phyloP scores from a whole-genome alignment of 2,888 invertebrate genomes.

The Teleiodes luculella region DNA sequence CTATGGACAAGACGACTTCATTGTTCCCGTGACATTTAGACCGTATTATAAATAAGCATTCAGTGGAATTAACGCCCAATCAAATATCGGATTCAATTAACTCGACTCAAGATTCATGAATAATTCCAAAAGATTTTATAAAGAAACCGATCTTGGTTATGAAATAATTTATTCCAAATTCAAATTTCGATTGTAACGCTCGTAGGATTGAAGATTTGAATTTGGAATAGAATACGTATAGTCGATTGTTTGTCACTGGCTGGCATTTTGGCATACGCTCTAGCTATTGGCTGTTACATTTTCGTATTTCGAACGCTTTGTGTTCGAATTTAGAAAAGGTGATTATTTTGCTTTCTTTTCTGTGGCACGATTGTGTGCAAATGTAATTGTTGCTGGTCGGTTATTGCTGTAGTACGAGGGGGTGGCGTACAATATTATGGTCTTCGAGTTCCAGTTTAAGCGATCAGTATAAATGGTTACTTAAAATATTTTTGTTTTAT shows the following conservation, averaged over 20 bases:
- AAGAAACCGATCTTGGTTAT: slow-evolving; percentile 32
- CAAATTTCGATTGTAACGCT: slow-evolving; percentile 38
- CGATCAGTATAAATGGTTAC: no score
- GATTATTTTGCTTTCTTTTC: slow-evolving; percentile 68
- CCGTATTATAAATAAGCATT: slow-evolving; percentile 67
- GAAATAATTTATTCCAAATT: slow-evolving; percentile 57
- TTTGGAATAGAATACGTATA: slow-evolving; percentile 65
- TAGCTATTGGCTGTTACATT: slow-evolving; percentile 65
- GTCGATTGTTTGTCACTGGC: slow-evolving; percentile 65
- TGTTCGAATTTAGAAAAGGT: slow-evolving; percentile 73
- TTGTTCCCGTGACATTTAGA: slow-evolving; percentile 76
- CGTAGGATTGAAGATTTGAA: slow-evolving; percentile 42
- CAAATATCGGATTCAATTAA: slow-evolving; percentile 49
- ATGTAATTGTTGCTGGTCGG: slow-evolving; percentile 64
- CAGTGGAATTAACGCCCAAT: slow-evolving; percentile 31
- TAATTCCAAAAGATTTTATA: slow-evolving; percentile 41
- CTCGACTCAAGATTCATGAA: slow-evolving; percentile 41
- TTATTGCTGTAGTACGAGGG: slow-evolving; percentile 45
- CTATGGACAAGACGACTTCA: slow-evolving; percentile 29
- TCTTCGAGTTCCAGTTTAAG: no score
- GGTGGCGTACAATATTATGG: slow-evolving; percentile 16
- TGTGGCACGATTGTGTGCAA: slow-evolving; percentile 69
- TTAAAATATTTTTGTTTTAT: no score
- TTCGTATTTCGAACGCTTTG: slow-evolving; percentile 70
- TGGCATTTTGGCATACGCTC: slow-evolving; percentile 70